Evolutionary conservation across 64 coral and sea anemone species (phyloP), one percentile per base, ranked within the genome.

Genomic region (Platygyra sinensis): DNA sequence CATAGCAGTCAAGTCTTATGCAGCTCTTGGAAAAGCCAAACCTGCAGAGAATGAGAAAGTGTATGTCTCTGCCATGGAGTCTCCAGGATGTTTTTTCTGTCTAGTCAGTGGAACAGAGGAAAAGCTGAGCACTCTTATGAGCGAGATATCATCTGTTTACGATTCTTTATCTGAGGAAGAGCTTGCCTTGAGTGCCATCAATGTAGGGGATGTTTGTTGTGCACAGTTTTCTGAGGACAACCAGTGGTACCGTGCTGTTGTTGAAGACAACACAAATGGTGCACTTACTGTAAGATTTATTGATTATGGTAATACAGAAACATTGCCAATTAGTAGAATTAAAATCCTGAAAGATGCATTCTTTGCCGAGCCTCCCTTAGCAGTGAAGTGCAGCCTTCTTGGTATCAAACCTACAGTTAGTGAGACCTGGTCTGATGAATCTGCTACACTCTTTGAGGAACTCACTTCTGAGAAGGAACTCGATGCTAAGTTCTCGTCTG

Each of bases 221-320:
- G 78, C 95, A 6, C 87, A 90, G 84, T 98, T 78, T 32, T 88
- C 84, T 11, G 83, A 91, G 52, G 95, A 98, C 90, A 63, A 67
- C 30, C 50, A 72, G 49, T 98, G 95, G 95, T 98, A 98, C 72
- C 75, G 95, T 29, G 95, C 92, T 52, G 89, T 97, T 38, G 60
- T 86, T 27, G 87, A 91, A 61, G 61, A 87, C 1, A 59, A 84
- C 10, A 84, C 27, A 13, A 10, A 67, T 19, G 25, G 71, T 64
- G 86, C 31, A 10, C 75, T 60, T 12, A 91, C 92, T 32, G 77
- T 78, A 4, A 80, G 95, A 20, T 97, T 97, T 60, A 83, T 97
- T 88, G 95, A 97, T 88, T 97, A 97, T 79, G 95, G 95, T 22
- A 97, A 97, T 62, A 36, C 62, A 27, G 95, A 97, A 62, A 94